phyloP scores from a whole-genome alignment of 2,797 vertebrate genomes.

The Paratrypauchen microcephalus region DNA sequence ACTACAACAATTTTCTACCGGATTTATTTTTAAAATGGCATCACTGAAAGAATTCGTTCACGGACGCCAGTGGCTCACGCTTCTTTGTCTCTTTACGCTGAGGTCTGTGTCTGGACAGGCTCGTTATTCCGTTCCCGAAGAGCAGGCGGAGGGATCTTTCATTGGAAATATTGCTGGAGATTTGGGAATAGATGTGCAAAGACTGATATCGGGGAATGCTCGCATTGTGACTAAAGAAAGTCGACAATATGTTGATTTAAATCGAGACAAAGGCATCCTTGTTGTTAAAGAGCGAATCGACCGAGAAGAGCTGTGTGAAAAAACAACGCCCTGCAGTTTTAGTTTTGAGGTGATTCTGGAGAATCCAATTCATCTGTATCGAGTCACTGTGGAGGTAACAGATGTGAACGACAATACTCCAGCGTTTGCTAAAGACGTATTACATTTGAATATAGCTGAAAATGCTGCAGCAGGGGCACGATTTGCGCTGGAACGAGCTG shows the following conservation, averaged over 20 bases:
- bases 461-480: conserved; percentile 8
- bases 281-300: conserved; percentile 59
- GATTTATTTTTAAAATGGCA: neutral
- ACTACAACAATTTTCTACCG: too few species aligned
- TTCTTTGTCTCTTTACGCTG: conserved; percentile 23
- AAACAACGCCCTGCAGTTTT: conserved; percentile 60
- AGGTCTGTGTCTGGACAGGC: conserved; percentile 42
- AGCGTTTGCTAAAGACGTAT: conserved; percentile 38
- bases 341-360: conserved; percentile 67
- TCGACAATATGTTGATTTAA: conserved; percentile 51
- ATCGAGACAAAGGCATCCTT: conserved; percentile 60
- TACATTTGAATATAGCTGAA: conserved; percentile 70
- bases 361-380: conserved; percentile 65
- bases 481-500: too few species aligned
- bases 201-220: conserved; percentile 49
- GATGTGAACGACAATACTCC: conserved; percentile 72
- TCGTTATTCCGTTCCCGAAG: conserved; percentile 62
- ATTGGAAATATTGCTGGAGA: conserved; percentile 58
- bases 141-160: conserved; percentile 59
- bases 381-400: conserved; percentile 62
- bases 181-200: conserved; percentile 53
- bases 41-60: neutral
- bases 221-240: conserved; percentile 51
- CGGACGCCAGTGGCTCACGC: conserved; percentile 38
- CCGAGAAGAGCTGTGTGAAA: conserved; percentile 53